Base-by-base conservation (phyloP, 2,888 invertebrate species). In the Caenorhabditis japonica region DNA sequence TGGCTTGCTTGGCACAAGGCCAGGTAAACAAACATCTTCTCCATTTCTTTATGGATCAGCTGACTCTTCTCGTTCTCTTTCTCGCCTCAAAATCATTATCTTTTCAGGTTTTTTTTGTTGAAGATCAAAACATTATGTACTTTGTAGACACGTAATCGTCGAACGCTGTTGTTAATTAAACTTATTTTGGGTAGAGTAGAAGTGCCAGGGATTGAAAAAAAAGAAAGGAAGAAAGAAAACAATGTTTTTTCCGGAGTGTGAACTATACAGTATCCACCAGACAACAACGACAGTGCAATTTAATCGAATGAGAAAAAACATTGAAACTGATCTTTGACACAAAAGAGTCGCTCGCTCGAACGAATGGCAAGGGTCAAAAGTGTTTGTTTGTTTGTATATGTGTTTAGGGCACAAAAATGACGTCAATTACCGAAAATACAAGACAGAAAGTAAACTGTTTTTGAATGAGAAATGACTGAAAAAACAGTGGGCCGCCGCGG, bases 1-100 rank as follows among this genome's bases (percentile, higher is more conserved):
- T 23, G 10, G 53, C 53, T 62, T 62, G 52, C 52, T 55, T 64
- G 62, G 62, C 62, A 64, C 55, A 23, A 53, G 12, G 62, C 62
- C 62, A 64, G 62, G 62, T 64, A 55, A 64, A 64, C 55, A 51
- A 49, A 53, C 61, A 36, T 36, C 17, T 41, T 43, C 25, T 27
- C 30, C 47, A 41, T 38, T 58, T 43, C 33, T 23, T 52, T 39
- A 21, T 21, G 51, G 34, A 51, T 44, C 56, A 55, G 55, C 55
- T 55, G 55, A 55, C 55, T 53, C 27, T n/a, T 10, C 30, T 13
- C 36, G 4, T 52, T 34, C 17, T 25, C 39, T 53, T 15, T 23
- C 23, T 19, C 41, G 33, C 27, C 15, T 17, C n/a, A n/a, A n/a
- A n/a, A n/a, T 21, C n/a, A 13, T 49, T 49, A 33, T 33, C 34